These are phyloP conservation scores for Drosophila kanekoi DNA, from an alignment of 2,888 invertebrate genomes.

Conservation along the genomic window DNA sequence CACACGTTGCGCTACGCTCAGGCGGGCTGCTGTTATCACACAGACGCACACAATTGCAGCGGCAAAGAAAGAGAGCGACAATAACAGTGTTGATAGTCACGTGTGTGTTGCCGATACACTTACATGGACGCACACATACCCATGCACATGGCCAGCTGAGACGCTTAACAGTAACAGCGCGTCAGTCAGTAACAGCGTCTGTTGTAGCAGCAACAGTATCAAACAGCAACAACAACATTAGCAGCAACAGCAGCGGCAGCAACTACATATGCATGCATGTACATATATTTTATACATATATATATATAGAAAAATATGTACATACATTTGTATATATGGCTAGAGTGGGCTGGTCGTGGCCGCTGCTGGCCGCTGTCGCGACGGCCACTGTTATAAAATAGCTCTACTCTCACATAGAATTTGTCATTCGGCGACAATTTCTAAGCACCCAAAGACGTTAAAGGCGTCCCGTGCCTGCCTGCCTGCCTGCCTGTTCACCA, in stretches of 20 bases:
- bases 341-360: conserved; percentile 48
- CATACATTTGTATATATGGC: conserved; percentile 13
- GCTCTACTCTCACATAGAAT: conserved; percentile 60
- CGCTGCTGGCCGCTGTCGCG: conserved; percentile 25
- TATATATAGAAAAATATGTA: conserved; percentile 4
- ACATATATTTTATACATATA: conserved; percentile 1
- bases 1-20: conserved; percentile 38
- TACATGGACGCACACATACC: conserved; percentile 9
- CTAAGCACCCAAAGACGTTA: conserved; percentile 70
- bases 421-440: conserved; percentile 77
- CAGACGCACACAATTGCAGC: conserved; percentile 13
- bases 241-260: conserved; percentile 1
- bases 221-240: conserved; percentile 18
- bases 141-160: conserved; percentile 5
- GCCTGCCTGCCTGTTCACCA: conserved; percentile 15
- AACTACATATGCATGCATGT: conserved; percentile 13
- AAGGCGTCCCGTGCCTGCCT: conserved; percentile 50
- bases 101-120: conserved; percentile 43
- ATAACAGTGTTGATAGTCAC: conserved; percentile 46
- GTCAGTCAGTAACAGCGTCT: conserved; percentile 23
- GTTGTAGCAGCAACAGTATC: conserved; percentile 5
- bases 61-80: conserved; percentile 36
- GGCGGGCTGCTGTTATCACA: conserved; percentile 44
- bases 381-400: conserved; percentile 72
- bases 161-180: conserved; percentile 28